Conservation (phyloP, 2,113 vertebrate species). For the Onychorhynchus coronatus region DNA sequence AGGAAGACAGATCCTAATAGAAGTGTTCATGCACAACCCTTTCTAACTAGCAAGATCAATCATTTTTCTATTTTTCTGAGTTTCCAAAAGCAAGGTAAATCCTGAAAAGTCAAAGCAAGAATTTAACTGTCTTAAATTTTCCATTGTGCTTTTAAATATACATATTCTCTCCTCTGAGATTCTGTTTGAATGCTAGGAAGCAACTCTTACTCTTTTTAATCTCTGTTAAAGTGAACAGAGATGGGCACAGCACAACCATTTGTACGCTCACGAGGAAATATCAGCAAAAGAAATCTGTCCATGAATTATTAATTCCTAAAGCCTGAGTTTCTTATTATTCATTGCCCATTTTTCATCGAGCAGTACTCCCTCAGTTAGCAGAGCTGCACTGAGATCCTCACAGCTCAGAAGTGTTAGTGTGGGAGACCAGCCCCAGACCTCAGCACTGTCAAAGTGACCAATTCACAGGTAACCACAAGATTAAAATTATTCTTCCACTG, state of each 20-base stretch:
- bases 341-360: slow-evolving; percentile 11
- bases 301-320: slow-evolving; percentile 54
- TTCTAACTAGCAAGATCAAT: not conserved
- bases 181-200: not conserved
- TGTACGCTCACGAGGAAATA: not conserved
- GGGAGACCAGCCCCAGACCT: not conserved
- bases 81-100: slow-evolving; percentile 22
- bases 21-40: not conserved
- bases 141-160: slow-evolving; percentile 15
- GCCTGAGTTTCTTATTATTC: slow-evolving; percentile 27
- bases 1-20: not conserved
- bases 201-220: slow-evolving; percentile 12
- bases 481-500: not conserved
- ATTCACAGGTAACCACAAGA: not conserved
- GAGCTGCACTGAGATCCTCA: not conserved
- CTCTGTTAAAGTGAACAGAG: not conserved
- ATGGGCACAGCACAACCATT: not conserved
- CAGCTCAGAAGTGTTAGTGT: not conserved
- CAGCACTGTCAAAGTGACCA: not conserved
- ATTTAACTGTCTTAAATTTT: slow-evolving; percentile 18
- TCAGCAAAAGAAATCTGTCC: slow-evolving; percentile 47
- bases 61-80: not conserved
- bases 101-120: slow-evolving; percentile 10
- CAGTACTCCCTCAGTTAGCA: not conserved
- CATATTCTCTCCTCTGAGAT: not conserved